Base-by-base conservation (phyloP, 2,888 invertebrate species). In the Choristoneura rosaceana region DNA sequence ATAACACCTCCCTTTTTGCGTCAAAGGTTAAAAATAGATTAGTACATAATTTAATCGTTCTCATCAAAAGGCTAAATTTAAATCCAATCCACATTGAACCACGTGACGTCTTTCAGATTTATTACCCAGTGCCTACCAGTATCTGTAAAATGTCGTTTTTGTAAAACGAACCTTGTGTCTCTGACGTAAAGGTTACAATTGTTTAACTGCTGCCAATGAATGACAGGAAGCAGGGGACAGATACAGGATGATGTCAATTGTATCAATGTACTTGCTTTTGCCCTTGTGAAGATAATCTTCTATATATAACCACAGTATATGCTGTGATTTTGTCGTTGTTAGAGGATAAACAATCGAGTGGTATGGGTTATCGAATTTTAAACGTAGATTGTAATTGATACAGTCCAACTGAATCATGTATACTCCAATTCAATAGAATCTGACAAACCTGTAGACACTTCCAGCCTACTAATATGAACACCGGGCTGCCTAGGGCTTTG, bases 191-290 rank as follows among this genome's bases (percentile, higher is more conserved):
- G 78, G 78, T 63, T 65, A 64, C 60, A 41, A 17, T 71, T 52
- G 71, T 70, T 70, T 70, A 47, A 12, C 61, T 47, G 67, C 73
- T 75, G 78, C 80, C 83, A 89, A 87, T 90, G 89, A 89, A 81
- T 78, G 76, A 87, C 88, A 90, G 80, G 81, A 79, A 80, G 78
- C 75, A 47, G 50, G 82, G 77, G 76, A 70, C 67, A 83, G 76
- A 75, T 78, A 82, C 92, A 92, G 92, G 92, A 93, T 88, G 90
- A 79, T 74, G 79, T 78, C 90, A 90, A 91, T 93, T 92, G 92
- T 80, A 80, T 81, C 83, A 81, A 84, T 85, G 73, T 64, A 71
- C 71, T 71, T 64, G 69, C 34, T 52, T 12, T n/a, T 86, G 90
- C 90, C 92, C 92, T 92, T 91, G 91, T 74, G 78, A 77, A 83